Evolutionary conservation across 2,113 vertebrate species (phyloP), one percentile per base, ranked within the genome.

Genomic region (Mungos mungo): DNA sequence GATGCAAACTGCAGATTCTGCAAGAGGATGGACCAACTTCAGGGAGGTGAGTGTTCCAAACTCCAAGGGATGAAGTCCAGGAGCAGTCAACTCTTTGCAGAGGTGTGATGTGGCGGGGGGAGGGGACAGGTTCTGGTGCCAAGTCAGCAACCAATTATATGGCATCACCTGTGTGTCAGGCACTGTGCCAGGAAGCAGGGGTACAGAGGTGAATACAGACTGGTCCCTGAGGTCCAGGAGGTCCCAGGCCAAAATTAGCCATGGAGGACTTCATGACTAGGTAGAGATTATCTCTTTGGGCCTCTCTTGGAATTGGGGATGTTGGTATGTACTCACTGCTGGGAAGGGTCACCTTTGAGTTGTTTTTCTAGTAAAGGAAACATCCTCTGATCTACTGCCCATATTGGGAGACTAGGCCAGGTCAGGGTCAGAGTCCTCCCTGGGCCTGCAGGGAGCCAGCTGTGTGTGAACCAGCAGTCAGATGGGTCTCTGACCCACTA

Each of bases 311-410:
- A 90, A 50, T 1, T 82, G 33, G 33, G 29, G 52, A 9, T 71
- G 21, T 60, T 41, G 50, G n/a, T 93, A 82, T 90, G 91, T 95
- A 50, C 90, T 52, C 60, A 86, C 50, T 74, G 13, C 54, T 54
- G 47, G 47, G 13, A 66, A 92, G 29, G 4, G 11, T 38, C 95
- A 86, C 72, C 83, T 96, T 93, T 93, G 96, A 66, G 68, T 87
- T 97, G 94, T 92, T 96, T 96, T 74, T 80, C 31, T 60, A 85
- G 41, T 52, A 50, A 84, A n/a, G 81, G 65, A 93, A 69, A 90
- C 85, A 29, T 80, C 77, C 41, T 95, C 50, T 93, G 71, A 91
- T 47, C 92, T 25, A 29, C 60, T 68, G 86, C 47, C 94, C 10
- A 45, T 18, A 50, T 15, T 11, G 8, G 13, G 81, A 96, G 54